Percentiles rank a stretch among this genome's conserved stretches.
These are phyloP conservation scores for Antheraea yamamai DNA, from an alignment of 2,888 invertebrate genomes.

Conservation along the genomic window DNA sequence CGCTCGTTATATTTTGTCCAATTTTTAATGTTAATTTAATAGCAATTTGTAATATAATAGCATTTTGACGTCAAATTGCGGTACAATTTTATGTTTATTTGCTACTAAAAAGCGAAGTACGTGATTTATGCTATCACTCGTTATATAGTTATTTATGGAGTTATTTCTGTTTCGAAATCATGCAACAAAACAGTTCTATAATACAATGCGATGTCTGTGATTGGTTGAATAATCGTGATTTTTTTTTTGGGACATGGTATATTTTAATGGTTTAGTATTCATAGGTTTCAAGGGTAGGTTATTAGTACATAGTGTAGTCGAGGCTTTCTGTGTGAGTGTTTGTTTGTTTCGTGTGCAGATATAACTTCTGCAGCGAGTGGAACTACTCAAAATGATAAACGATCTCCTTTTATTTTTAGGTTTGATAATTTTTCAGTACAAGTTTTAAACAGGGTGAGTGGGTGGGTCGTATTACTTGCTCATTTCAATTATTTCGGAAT, in stretches of 20 bases:
- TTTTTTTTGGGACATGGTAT: neutral
- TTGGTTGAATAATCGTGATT: neutral
- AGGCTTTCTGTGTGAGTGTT: neutral
- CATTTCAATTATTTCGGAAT: neutral
- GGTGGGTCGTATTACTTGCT: neutral
- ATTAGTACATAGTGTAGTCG: neutral
- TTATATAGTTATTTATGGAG: neutral
- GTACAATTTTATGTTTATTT: neutral
- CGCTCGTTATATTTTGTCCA: neutral
- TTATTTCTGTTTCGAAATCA: neutral
- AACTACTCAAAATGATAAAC: neutral
- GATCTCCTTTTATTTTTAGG: conserved; percentile 10
- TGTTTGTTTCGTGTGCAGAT: neutral
- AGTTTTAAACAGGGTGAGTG: neutral
- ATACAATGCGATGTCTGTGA: neutral
- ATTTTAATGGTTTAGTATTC: neutral
- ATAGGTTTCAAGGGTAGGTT: neutral
- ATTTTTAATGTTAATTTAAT: too few relatives aligned
- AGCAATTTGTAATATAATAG: neutral
- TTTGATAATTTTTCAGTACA: conserved; percentile 1
- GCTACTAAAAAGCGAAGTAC: neutral
- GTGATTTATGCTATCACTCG: neutral
- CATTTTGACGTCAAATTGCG: neutral
- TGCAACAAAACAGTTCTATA: neutral
- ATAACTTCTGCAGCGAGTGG: neutral